Percentiles rank a stretch among this genome's conserved stretches.
These are phyloP conservation scores for Paralinhomoeus sp. DNA, from an alignment of 2,888 invertebrate genomes.

Conservation along the genomic window DNA sequence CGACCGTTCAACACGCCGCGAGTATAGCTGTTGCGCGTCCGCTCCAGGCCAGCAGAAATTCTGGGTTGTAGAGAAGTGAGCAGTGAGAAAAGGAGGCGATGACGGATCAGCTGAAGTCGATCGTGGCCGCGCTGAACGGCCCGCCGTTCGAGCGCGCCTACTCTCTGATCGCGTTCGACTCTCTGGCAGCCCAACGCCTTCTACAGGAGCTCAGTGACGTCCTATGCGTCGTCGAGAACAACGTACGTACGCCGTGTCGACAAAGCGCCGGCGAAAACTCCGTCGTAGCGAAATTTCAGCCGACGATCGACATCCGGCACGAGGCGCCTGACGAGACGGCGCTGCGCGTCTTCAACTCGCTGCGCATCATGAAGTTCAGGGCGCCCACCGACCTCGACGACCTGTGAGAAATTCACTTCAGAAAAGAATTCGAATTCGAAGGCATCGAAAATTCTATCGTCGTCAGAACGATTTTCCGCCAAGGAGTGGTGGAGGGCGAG, in stretches of 20 bases:
- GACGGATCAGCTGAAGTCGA: conserved; percentile 32
- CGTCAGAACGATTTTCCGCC: no score
- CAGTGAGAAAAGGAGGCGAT: conserved; percentile 13
- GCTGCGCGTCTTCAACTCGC: conserved; percentile 42
- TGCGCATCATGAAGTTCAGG: conserved; percentile 55
- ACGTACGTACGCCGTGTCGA: no score
- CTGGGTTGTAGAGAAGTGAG: no score
- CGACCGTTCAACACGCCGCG: no score
- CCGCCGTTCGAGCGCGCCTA: conserved; percentile 39
- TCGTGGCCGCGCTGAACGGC: conserved; percentile 48
- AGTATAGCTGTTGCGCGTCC: no score
- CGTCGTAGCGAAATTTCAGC: conserved; percentile 24
- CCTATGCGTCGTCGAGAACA: conserved; percentile 46
- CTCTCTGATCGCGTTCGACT: conserved; percentile 62
- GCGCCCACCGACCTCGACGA: conserved; percentile 35
- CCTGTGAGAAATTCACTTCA: conserved; percentile 10
- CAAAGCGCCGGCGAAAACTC: conserved; percentile 34
- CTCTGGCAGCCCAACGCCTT: conserved; percentile 47
- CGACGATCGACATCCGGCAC: conserved; percentile 47
- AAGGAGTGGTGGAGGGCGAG: conserved; percentile 47
- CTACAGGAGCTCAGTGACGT: conserved; percentile 51
- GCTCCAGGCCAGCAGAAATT: no score
- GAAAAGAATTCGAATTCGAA: no score
- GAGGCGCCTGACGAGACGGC: conserved; percentile 54
- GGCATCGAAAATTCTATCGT: no score